Percentiles rank a stretch among this genome's conserved stretches.
These are phyloP conservation scores for Busseola fusca DNA, from an alignment of 2,888 invertebrate genomes.

Conservation along the genomic window DNA sequence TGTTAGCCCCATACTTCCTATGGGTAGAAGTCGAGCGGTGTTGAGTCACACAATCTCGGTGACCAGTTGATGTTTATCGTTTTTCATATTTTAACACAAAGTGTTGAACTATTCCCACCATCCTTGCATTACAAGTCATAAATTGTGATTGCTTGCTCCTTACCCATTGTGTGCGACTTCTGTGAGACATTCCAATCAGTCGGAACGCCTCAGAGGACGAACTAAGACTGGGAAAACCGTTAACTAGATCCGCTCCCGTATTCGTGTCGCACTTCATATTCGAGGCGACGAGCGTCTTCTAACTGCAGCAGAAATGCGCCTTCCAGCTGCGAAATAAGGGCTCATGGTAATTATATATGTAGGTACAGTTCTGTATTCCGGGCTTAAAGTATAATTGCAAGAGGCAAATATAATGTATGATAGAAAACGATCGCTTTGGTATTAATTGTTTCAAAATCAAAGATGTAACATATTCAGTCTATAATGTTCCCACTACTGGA, in stretches of 20 bases:
- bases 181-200: constrained; percentile 75
- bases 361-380: constrained; percentile 14
- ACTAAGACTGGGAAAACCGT: constrained; percentile 69
- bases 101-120: constrained; percentile 53
- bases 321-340: constrained; percentile 56
- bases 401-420: too few species aligned
- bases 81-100: constrained; percentile 7
- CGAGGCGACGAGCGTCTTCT: constrained; percentile 57
- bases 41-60: too few species aligned
- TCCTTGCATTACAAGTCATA: constrained; percentile 68
- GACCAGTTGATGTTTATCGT: too few species aligned
- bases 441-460: background rate
- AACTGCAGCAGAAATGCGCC: constrained; percentile 47
- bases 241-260: constrained; percentile 71
- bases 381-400: background rate
- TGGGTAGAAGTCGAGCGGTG: too few species aligned
- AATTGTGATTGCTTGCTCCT: constrained; percentile 79
- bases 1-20: too few species aligned
- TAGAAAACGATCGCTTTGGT: background rate
- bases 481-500: background rate
- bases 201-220: constrained; percentile 68
- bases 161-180: constrained; percentile 69
- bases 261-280: constrained; percentile 67
- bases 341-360: constrained; percentile 34
- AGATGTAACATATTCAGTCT: background rate